These are phyloP conservation scores for Mesembrinibis cayennensis DNA, from an alignment of 2,113 vertebrate genomes.

Conservation along the genomic window DNA sequence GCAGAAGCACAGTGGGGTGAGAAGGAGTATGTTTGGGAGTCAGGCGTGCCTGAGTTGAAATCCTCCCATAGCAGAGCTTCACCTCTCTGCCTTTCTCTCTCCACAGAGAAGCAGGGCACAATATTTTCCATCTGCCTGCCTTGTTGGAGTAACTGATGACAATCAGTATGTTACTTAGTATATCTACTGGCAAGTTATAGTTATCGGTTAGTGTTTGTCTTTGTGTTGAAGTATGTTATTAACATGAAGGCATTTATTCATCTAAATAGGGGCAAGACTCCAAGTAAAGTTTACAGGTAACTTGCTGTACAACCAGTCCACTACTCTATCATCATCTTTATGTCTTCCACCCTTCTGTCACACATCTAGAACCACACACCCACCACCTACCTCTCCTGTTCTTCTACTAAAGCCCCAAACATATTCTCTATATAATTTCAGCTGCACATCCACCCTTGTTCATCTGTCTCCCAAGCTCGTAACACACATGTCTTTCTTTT, in stretches of 20 bases:
- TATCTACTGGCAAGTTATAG: not conserved
- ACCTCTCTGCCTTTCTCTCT: not conserved
- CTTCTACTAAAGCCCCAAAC: not conserved
- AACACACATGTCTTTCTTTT: not conserved
- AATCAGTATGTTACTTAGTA: not conserved
- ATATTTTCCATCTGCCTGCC: not conserved
- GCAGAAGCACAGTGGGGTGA: not conserved
- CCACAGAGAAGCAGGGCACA: not conserved
- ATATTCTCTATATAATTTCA: not conserved
- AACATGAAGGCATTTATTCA: not conserved
- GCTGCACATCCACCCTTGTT: not conserved
- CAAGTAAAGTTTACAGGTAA: not conserved
- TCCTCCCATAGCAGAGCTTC: not conserved
- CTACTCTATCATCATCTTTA: not conserved
- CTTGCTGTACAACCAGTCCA: not conserved
- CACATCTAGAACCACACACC: not conserved
- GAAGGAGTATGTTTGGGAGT: not conserved
- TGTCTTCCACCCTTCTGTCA: not conserved
- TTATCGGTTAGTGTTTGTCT: not conserved
- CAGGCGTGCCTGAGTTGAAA: not conserved
- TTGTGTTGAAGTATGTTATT: not conserved
- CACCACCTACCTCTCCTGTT: not conserved
- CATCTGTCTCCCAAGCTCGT: not conserved
- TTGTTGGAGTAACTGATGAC: not conserved
- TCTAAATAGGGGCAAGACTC: not conserved